Evolutionary conservation across 1,140 invertebrate genomes (phyloP), one percentile per base, ranked within the genome.

Genomic region (Platorchestia sp.): DNA sequence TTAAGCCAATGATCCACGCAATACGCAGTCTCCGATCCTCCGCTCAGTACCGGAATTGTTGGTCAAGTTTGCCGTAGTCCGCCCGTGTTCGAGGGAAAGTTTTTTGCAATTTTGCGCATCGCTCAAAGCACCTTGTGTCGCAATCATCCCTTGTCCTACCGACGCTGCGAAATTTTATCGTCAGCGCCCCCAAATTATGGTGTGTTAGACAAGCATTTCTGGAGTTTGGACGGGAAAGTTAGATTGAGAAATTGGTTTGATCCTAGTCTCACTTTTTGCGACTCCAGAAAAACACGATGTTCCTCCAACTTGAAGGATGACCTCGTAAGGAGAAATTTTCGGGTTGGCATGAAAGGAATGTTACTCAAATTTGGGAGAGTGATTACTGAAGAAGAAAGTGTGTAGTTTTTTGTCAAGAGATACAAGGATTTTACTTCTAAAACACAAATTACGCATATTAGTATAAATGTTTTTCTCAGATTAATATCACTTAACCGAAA

Each of bases 191-290:
- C 59, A 75, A 75, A 75, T 75, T 75, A 75, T 75, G 59, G 59
- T 75, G 59, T 75, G 59, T 75, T 75, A 75, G 59, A 75, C 59
- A 75, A 75, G 59, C 59, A 75, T 75, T 75, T 75, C 59, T 75
- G 59, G 59, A 75, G 59, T 75, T 75, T 75, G 59, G 59, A 75
- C 59, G 59, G 59, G 10, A 75, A 75, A 75, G 59, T 75, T 75
- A 75, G 59, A 75, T 75, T 75, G 59, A 75, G 59, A 75, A 75
- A 75, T 75, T 75, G 59, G 59, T 75, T 75, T 75, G 59, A 75
- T 75, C 59, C 59, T 75, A 27, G 59, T 75, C 59, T 27, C 59
- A 75, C 59, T 75, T 75, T 75, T 75, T 36, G n/a, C 27, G 14
- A 1, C 59, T 75, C 27, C 59, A 36, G 7, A 14, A 75, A 75